phyloP scores from a whole-genome alignment of 2,888 invertebrate genomes.

The Meteorus colon region DNA sequence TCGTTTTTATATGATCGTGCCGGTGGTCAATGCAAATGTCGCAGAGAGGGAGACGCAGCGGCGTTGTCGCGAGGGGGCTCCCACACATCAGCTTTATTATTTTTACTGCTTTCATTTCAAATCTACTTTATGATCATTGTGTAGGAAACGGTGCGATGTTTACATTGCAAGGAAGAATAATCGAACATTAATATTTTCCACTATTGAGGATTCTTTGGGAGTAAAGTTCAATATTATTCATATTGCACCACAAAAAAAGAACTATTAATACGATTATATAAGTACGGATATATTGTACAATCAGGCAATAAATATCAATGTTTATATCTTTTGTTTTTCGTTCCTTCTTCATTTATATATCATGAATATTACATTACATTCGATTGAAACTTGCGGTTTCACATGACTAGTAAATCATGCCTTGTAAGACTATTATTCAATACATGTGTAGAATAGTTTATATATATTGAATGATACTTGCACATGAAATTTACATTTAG shows the following conservation, averaged over 20 bases:
- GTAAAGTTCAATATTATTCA: background rate
- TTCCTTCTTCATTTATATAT: background rate
- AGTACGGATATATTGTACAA: background rate
- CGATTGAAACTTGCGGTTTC: background rate
- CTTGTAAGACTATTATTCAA: background rate
- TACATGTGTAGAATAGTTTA: background rate
- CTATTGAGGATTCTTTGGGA: background rate
- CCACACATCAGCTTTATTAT: background rate
- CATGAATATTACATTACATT: background rate
- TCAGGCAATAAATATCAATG: background rate
- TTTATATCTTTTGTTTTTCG: background rate
- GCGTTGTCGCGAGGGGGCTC: background rate
- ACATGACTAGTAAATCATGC: background rate
- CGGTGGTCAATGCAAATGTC: background rate
- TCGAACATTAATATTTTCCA: background rate
- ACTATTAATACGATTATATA: background rate
- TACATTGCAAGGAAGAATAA: no score
- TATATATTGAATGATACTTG: background rate
- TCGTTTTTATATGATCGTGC: background rate
- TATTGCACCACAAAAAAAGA: background rate
- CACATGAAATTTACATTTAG: background rate
- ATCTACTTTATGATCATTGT: no score
- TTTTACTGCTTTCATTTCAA: no score
- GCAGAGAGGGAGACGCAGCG: slow-evolving; percentile 13
- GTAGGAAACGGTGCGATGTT: no score